Evolutionary conservation across 2,888 invertebrate genomes (phyloP).

Genomic region (Agrypnus murinus): DNA sequence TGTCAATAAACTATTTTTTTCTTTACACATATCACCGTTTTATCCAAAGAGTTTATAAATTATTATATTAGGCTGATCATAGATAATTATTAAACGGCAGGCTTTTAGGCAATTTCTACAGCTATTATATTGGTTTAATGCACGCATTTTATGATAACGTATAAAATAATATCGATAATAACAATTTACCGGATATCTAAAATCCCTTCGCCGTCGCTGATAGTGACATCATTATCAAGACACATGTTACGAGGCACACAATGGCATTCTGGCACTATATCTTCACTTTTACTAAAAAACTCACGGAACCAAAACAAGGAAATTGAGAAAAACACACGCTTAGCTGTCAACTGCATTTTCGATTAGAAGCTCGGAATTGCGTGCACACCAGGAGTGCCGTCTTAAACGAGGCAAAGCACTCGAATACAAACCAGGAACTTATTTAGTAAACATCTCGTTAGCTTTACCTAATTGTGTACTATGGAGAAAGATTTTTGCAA

Average conservation of each 20-base stretch:
- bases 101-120: background rate
- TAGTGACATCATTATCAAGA: conserved; percentile 53
- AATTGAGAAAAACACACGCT: background rate
- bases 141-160: conserved; percentile 9
- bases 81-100: conserved; percentile 3
- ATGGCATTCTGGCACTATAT: conserved; percentile 43
- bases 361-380: background rate
- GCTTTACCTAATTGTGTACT: too few relatives aligned
- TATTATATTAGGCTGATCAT: background rate
- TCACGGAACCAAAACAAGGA: background rate
- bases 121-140: conserved; percentile 15
- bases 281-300: background rate
- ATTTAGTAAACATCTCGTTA: too few relatives aligned
- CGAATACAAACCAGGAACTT: too few relatives aligned
- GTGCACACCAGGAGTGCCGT: background rate
- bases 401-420: background rate
- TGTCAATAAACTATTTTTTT: too few relatives aligned
- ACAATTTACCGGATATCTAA: conserved; percentile 59
- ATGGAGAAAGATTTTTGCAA: too few relatives aligned
- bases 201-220: conserved; percentile 52
- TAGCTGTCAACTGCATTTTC: background rate
- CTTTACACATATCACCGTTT: too few relatives aligned
- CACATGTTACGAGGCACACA: conserved; percentile 59
- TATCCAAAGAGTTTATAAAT: too few relatives aligned
- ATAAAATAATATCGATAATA: conserved; percentile 19